Evolutionary conservation across 2,797 vertebrate genomes (phyloP).

Genomic region (Sebastes hopkinsi): DNA sequence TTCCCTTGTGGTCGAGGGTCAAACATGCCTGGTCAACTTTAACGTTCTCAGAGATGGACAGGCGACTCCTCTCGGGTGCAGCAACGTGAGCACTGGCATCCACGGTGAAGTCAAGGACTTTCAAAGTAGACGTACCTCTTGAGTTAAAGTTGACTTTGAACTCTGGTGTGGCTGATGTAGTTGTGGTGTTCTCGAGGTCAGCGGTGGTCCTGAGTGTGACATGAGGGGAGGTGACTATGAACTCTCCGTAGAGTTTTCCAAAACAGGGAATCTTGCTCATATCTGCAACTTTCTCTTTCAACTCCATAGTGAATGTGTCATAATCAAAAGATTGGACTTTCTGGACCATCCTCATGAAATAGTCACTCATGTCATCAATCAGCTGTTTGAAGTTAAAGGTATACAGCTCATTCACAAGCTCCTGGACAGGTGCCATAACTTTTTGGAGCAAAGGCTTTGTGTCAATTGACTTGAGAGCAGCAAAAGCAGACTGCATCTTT

Average conservation of each 20-base stretch:
- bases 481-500: slow-evolving; percentile 78
- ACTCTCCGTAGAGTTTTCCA: slow-evolving; percentile 88
- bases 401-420: slow-evolving; percentile 81
- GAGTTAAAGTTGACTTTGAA: slow-evolving; percentile 85
- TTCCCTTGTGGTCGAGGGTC: slow-evolving; percentile 82
- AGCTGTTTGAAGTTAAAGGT: slow-evolving; percentile 85
- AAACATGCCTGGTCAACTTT: slow-evolving; percentile 84
- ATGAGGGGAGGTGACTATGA: slow-evolving; percentile 87
- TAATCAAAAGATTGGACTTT: slow-evolving; percentile 88
- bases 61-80: slow-evolving; percentile 75
- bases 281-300: slow-evolving; percentile 83
- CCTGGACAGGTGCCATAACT: slow-evolving; percentile 74
- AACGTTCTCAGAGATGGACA: slow-evolving; percentile 85
- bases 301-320: slow-evolving; percentile 82
- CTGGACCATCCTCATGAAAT: slow-evolving; percentile 80
- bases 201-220: slow-evolving; percentile 83
- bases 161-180: slow-evolving; percentile 77
- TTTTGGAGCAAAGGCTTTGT: slow-evolving; percentile 80
- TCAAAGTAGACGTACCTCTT: slow-evolving; percentile 82
- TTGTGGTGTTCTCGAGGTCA: slow-evolving; percentile 86
- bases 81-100: slow-evolving; percentile 84
- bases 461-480: slow-evolving; percentile 81
- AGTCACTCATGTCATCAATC: slow-evolving; percentile 83
- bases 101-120: slow-evolving; percentile 83
- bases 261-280: slow-evolving; percentile 87